Evolutionary conservation across 2,888 invertebrate species (phyloP).

Genomic region (Aricia artaxerxes): DNA sequence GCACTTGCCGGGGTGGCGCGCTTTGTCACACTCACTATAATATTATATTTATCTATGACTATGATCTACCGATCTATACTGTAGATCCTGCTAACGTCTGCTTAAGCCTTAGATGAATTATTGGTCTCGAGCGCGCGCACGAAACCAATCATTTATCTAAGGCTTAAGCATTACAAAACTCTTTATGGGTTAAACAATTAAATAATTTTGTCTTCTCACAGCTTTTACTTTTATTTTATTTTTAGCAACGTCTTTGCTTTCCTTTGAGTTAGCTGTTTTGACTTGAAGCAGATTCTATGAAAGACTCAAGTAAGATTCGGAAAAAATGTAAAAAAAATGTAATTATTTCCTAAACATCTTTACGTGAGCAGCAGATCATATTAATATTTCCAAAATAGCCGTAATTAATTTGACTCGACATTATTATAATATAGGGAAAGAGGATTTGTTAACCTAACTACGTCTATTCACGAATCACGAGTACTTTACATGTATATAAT

Average conservation of each 20-base stretch:
- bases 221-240: not conserved
- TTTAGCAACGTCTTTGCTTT: not conserved
- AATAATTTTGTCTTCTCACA: not conserved
- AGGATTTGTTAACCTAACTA: constrained; percentile 18
- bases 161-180: too few relatives aligned
- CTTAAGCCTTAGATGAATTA: too few relatives aligned
- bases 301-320: not conserved
- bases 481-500: not conserved
- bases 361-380: not conserved
- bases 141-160: too few relatives aligned
- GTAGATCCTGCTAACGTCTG: too few relatives aligned
- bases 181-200: too few relatives aligned
- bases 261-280: not conserved
- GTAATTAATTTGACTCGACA: not conserved
- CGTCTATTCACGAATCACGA: not conserved
- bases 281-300: not conserved
- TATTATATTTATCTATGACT: too few relatives aligned
- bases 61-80: too few relatives aligned
- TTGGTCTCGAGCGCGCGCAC: too few relatives aligned
- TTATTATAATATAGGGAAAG: not conserved
- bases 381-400: not conserved
- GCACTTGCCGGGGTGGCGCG: too few relatives aligned
- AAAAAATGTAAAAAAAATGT: not conserved
- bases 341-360: not conserved
- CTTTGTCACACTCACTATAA: too few relatives aligned